A percentile compares a stretch with the other conserved stretches of the same genome.
phyloP scores from a whole-genome alignment of 2,113 vertebrate species.

The Calonectris borealis region DNA sequence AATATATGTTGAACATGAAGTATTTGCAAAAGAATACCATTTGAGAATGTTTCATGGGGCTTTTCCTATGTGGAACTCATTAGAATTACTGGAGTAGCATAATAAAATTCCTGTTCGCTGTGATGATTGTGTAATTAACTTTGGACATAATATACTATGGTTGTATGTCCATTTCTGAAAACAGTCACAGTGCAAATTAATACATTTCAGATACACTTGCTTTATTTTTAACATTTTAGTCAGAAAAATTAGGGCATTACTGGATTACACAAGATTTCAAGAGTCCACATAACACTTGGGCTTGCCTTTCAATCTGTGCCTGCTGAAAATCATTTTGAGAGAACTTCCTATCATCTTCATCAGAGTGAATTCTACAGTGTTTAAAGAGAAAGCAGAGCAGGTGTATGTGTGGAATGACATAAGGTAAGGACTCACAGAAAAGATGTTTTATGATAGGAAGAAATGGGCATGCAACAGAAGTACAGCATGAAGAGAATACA shows the following conservation, averaged over 20 bases:
- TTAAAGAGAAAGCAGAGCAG: not conserved
- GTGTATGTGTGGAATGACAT: not conserved
- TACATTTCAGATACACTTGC: not conserved
- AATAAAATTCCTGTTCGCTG: not conserved
- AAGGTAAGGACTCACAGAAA: not conserved
- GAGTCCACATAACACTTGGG: not conserved
- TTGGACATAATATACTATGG: not conserved
- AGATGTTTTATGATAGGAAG: not conserved
- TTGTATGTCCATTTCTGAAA: not conserved
- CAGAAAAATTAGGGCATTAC: not conserved
- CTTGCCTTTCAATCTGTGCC: not conserved
- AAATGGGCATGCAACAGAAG: not conserved
- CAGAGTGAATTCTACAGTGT: not conserved
- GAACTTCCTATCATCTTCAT: not conserved
- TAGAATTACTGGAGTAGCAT: not conserved
- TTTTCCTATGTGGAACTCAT: not conserved
- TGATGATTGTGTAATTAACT: not conserved
- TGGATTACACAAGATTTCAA: not conserved
- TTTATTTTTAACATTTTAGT: not conserved
- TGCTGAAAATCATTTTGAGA: not conserved
- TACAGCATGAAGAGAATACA: not conserved
- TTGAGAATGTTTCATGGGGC: not conserved
- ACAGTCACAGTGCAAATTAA: not conserved
- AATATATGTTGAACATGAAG: not conserved
- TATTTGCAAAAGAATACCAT: not conserved